Evolutionary conservation across 23 tunicate genomes (phyloP), one percentile per base, ranked within the genome.

Genomic region (Trididemnum miniatum): DNA sequence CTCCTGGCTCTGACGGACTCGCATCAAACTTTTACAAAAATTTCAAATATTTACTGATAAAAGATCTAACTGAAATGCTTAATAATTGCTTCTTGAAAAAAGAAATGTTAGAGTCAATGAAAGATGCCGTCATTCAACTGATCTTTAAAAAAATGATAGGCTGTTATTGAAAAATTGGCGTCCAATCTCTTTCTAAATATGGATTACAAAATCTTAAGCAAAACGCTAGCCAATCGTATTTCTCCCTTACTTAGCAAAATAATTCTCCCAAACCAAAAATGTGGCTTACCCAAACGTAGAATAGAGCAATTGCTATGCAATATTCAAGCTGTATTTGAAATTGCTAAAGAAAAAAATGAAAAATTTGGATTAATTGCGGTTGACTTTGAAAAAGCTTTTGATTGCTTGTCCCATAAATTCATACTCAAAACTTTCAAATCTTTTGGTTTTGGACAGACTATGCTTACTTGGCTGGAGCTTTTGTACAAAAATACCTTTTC

Each of bases 121-220:
- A n/a, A n/a, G n/a, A n/a, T n/a, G n/a, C n/a, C n/a, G n/a, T n/a
- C n/a, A n/a, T n/a, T n/a, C 1, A 23, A 60, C 84, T 80, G 1
- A 63, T 80, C 44, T 76, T 15, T 9, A 67, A 82, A 40, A 37
- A 66, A 32, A n/a, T 5, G 65, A 82, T 20, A 24, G 39, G 22
- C 28, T 23, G 34, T 1, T 36, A 15, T 33, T 82, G 0, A 67
- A 82, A 67, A 71, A 82, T 67, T 82, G 86, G 86, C 30, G 86
- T 7, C 86, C 86, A 67, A 82, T 82, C 77, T 82, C 86, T 12
- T 67, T 1, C 36, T 82, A 31, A 82, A 82, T 35, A 66, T 26
- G 5, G 86, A 82, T 29, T 82, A 82, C 34, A 82, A 82, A 82
- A 82, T 82, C 15, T 24, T 82, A 4, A 40, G 35, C 29, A 69